phyloP scores from a whole-genome alignment of 2,797 vertebrate species.

The Sphenopsis melanotis region DNA sequence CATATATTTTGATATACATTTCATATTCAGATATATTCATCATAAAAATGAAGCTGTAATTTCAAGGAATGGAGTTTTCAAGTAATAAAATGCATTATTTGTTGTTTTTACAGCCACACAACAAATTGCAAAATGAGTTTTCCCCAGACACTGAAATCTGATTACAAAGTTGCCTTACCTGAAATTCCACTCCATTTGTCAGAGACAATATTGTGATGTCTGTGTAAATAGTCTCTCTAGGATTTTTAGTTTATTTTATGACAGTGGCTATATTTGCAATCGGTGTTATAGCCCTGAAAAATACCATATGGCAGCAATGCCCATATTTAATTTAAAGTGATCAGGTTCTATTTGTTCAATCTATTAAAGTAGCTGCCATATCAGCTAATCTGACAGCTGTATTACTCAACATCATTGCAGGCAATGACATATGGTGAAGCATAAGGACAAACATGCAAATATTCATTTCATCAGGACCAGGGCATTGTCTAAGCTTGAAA shows the following conservation, averaged over 20 bases:
- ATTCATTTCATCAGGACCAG: background rate
- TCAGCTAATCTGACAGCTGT: conserved; percentile 7
- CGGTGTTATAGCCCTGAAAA: background rate
- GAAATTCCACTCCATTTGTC: background rate
- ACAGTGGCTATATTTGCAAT: background rate
- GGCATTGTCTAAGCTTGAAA: background rate
- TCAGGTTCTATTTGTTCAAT: background rate
- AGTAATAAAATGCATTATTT: background rate
- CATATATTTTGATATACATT: background rate
- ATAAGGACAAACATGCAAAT: conserved; percentile 13
- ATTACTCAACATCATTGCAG: conserved; percentile 17
- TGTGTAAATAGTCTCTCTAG: background rate
- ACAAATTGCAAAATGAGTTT: background rate
- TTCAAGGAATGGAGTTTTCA: background rate
- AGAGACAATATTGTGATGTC: background rate
- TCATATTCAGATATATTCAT: background rate
- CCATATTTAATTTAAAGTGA: background rate
- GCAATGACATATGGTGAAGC: conserved; percentile 17
- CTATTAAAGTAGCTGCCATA: conserved; percentile 2
- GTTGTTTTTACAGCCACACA: background rate
- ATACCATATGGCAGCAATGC: background rate
- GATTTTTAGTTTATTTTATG: background rate
- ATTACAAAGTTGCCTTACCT: background rate
- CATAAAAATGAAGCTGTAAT: background rate
- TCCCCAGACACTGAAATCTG: background rate